Conservation (phyloP, 1,140 invertebrate genomes). For the Drosophila obscura region DNA sequence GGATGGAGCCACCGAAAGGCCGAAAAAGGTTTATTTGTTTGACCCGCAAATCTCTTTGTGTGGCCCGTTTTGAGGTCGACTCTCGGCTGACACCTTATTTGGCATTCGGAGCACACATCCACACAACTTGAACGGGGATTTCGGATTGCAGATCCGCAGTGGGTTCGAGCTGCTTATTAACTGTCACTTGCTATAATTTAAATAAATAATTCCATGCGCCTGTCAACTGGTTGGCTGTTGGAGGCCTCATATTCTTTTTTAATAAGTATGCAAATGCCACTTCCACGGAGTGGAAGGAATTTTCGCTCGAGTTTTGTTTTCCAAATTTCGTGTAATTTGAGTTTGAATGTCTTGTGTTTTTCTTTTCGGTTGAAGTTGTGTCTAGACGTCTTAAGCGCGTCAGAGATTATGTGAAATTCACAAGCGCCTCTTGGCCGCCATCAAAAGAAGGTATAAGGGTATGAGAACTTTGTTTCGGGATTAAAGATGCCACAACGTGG, state of each 20-base stretch:
- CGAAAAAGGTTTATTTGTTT: conserved; percentile 33
- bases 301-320: conserved; percentile 19
- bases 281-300: background rate
- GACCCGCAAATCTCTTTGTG: conserved; percentile 38
- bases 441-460: background rate
- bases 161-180: conserved; percentile 52
- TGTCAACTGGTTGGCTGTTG: background rate
- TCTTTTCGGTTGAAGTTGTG: conserved; percentile 39
- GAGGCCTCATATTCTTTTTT: conserved; percentile 61
- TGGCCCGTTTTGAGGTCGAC: conserved; percentile 31
- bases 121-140: conserved; percentile 16
- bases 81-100: conserved; percentile 40
- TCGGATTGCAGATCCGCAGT: background rate
- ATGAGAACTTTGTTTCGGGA: conserved; percentile 4
- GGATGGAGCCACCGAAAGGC: conserved; percentile 3
- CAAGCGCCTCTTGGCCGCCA: conserved; percentile 24
- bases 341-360: conserved; percentile 37
- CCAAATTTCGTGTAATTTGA: conserved; percentile 50
- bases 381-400: conserved; percentile 54
- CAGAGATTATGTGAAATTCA: conserved; percentile 54
- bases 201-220: conserved; percentile 64
- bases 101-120: conserved; percentile 40
- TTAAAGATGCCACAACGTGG: conserved; percentile 28
- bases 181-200: conserved; percentile 61
- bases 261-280: conserved; percentile 76